Evolutionary conservation across 1,140 invertebrate species (phyloP), one percentile per base, ranked within the genome.

Genomic region (Drosophila quadrilineata): DNA sequence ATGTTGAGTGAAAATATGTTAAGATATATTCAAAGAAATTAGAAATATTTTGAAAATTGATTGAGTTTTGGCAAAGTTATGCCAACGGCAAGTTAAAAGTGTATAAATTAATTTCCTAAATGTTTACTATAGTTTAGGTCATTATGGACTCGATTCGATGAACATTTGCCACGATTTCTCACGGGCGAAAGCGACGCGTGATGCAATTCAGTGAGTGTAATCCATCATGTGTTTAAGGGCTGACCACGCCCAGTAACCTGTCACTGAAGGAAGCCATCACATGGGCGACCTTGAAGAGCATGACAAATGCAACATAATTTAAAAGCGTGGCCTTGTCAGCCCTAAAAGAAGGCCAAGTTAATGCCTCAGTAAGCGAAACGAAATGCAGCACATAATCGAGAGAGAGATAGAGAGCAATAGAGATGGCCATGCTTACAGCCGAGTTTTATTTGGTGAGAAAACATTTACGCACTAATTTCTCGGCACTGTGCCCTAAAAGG

Each of bases 401-500:
- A 40, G 29, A 12, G 16, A 40, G 40, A 14, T n/a, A 38, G 26
- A 36, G 8, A 26, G 16, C 28, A 54, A 19, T 14, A n/a, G n/a
- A n/a, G n/a, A n/a, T n/a, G 14, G 22, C 19, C 41, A 16, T 5
- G 31, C 53, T 38, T n/a, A n/a, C n/a, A n/a, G n/a, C n/a, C n/a
- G n/a, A n/a, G n/a, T n/a, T 82, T 87, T 88, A 85, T 88, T 88
- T 88, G 85, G 85, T 88, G 85, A 87, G 85, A 88, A 88, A 88
- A 88, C 85, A 88, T 88, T 88, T 88, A 88, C 85, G 84, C 77
- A 87, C 85, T 85, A 87, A 88, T 88, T 88, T 87, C 69, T 64
- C 60, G 65, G 60, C 77, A 68, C 36, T 52, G 58, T 63, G 53
- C 48, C 16, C 48, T 33, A 12, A 68, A 50, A 26, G 28, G 53